Conservation (phyloP, 2,797 vertebrate genomes). For the Tragopan temminckii region DNA sequence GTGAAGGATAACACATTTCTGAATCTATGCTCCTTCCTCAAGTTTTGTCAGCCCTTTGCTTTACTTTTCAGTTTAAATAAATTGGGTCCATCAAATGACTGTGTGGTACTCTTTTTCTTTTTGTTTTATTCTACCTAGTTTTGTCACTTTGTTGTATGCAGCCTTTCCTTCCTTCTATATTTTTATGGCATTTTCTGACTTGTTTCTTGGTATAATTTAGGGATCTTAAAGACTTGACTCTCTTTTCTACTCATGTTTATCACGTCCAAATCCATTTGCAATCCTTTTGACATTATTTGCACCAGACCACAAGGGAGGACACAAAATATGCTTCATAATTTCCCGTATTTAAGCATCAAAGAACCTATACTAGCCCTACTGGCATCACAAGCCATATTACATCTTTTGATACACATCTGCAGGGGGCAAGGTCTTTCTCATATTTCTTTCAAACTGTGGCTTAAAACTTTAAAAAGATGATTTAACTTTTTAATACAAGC, state of each 20-base stretch:
- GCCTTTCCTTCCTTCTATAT: neutral
- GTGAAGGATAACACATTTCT: neutral
- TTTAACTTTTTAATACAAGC: slow-evolving; percentile 55
- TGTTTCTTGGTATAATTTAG: neutral
- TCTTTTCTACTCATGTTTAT: slow-evolving; percentile 50
- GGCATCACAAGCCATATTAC: neutral
- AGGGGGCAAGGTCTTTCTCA: slow-evolving; percentile 36
- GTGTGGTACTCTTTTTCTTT: neutral
- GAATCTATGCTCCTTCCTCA: neutral
- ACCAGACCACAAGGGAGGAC: slow-evolving; percentile 58
- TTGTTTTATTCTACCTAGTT: neutral
- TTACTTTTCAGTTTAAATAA: neutral
- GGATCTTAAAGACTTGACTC: slow-evolving; percentile 23
- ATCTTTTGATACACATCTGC: slow-evolving; percentile 50
- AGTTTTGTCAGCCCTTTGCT: neutral
- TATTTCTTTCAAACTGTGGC: slow-evolving; percentile 49
- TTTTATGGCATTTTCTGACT: neutral
- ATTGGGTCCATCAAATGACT: neutral
- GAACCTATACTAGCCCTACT: slow-evolving; percentile 8
- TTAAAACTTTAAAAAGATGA: slow-evolving; percentile 62
- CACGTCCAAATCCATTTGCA: slow-evolving; percentile 37
- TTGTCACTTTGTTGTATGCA: neutral
- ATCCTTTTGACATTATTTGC: slow-evolving; percentile 43
- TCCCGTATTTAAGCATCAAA: slow-evolving; percentile 56
- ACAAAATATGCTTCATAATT: neutral